phyloP scores from a whole-genome alignment of 2,797 vertebrate genomes.

The Falco berigora region DNA sequence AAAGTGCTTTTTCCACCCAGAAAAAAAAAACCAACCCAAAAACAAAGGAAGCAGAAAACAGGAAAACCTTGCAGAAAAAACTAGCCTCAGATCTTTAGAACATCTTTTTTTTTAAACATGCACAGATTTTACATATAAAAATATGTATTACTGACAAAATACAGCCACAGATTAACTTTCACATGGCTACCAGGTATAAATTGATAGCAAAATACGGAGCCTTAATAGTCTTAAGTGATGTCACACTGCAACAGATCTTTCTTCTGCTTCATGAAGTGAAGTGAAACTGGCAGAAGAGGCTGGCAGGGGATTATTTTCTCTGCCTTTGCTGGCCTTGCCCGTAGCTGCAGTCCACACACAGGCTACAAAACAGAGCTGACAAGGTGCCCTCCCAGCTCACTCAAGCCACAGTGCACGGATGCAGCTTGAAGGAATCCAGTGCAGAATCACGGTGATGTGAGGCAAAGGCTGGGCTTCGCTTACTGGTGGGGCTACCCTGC shows the following conservation, averaged over 20 bases:
- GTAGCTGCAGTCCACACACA: not conserved
- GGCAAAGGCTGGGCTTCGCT: not conserved
- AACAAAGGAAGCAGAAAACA: not conserved
- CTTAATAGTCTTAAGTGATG: not conserved
- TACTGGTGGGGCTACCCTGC: not conserved
- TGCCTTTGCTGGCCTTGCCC: not conserved
- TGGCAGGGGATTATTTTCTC: not conserved
- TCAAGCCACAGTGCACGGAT: not conserved
- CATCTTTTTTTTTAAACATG: not conserved
- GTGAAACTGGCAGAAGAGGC: not conserved
- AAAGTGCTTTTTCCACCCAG: not conserved
- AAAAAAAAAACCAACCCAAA: not conserved
- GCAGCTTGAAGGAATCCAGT: not conserved
- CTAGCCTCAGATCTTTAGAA: not conserved
- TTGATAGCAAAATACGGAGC: not conserved
- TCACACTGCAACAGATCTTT: not conserved
- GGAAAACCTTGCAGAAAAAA: not conserved
- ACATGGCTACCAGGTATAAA: not conserved
- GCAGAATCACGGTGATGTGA: accelerated
- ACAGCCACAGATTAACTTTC: not conserved
- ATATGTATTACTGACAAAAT: not conserved
- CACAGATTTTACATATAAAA: not conserved
- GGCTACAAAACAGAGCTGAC: not conserved
- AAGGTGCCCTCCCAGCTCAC: not conserved
- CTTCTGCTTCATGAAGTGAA: not conserved